Evolutionary conservation across 2,888 invertebrate species (phyloP), one percentile per base, ranked within the genome.

Genomic region (Acholoe squamosa): DNA sequence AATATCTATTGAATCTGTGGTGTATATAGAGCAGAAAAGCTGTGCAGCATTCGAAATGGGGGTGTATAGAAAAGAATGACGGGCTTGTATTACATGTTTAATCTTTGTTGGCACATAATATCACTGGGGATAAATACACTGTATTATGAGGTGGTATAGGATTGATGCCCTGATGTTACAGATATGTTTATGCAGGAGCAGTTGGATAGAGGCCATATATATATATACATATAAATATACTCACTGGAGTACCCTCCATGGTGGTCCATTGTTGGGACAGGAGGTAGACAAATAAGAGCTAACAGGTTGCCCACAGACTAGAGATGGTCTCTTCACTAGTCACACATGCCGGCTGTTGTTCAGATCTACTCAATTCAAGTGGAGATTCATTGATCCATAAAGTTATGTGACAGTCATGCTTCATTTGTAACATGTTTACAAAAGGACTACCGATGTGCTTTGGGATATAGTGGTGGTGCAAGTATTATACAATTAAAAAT

Each of bases 51-150:
- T 28, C 31, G n/a, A 71, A 61, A 61, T 71, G 28, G 71, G 71
- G 71, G 71, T 16, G 71, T 28, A 71, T 71, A 71, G 71, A 71
- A 71, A 71, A 71, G 25, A 71, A 25, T 71, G 31, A 28, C 71
- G 71, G 71, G 28, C 71, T n/a, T 71, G 71, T 71, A 71, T 28
- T 71, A 71, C 71, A 71, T 71, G 71, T 71, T 61, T 25, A 71
- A 71, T 71, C 71, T 71, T 71, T 71, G 71, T 71, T 25, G 16
- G 19, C 28, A 14, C 19, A 31, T 71, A 28, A 22, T 28, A 28
- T 28, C 28, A 28, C 28, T 25, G 25, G 5, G 28, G 28, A 71
- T 71, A 71, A 14, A 25, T 71, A 61, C 61, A 61, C 61, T 25
- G 71, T 71, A 28, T 71, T 25, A 25, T 71, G 71, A 71, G 14